Evolutionary conservation across 1,140 invertebrate species (phyloP), one percentile per base, ranked within the genome.

Genomic region (Asbolus verrucosus): DNA sequence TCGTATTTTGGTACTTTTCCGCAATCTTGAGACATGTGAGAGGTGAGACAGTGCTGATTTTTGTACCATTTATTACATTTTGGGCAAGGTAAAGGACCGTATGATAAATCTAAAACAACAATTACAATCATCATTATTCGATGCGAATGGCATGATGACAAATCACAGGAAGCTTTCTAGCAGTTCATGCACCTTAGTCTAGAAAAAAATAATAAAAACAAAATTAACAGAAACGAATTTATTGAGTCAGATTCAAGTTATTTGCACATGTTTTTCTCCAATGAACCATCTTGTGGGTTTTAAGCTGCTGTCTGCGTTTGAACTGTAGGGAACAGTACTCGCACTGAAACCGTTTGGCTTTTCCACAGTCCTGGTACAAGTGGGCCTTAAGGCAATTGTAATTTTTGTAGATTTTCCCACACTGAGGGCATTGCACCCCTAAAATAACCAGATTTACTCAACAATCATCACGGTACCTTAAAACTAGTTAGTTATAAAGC

Each of bases 1-100:
- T 79, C 75, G 67, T 83, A 84, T 81, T 81, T 83, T 2, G 82
- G 82, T 41, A 82, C 81, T 67, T 84, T 84, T 18, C 83, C 83
- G 65, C 83, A 84, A 66, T 84, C 83, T 36, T 83, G 82, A 0
- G 81, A 82, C 6, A 82, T 75, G 61, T 84, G 83, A 31, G 82
- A 36, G 8, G 27, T 16, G 14, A 73, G 60, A 3, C 67, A 65
- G 16, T 67, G 43, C 19, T 33, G 18, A 41, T 62, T 70, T 67
- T 65, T 70, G 31, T 73, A 73, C 18, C 21, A 33, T 59, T 70
- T 73, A 5, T 16, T 18, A 67, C 71, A 73, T 46, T 33, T 38
- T 19, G 36, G 36, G 39, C 74, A 75, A 61, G 39, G 18, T 41
- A 65, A 41, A 24, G 38, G 38, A 30, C 46, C 46, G 11, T 11